These are phyloP conservation scores for Glyptemys insculpta DNA, from an alignment of 2,797 vertebrate genomes.

Conservation along the genomic window DNA sequence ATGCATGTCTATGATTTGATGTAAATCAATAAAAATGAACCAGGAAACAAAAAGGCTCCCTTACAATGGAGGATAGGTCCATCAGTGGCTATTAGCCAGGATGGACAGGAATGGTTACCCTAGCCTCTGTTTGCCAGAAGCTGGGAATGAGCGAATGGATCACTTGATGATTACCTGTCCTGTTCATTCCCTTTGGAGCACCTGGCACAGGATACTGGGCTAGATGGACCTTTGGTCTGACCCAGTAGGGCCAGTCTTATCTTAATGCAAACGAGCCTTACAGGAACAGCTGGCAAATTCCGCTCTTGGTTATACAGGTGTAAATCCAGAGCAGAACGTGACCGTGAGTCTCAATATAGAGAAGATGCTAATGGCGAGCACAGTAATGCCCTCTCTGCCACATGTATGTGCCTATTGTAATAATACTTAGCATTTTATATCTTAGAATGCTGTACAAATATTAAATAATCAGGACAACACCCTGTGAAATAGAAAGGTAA, in stretches of 20 bases:
- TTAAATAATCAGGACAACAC: neutral
- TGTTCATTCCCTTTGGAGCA: too few species aligned
- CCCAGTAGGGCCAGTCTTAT: too few species aligned
- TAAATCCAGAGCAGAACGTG: neutral
- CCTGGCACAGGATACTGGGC: too few species aligned
- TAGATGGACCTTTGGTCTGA: too few species aligned
- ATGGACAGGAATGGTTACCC: too few species aligned
- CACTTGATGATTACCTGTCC: too few species aligned
- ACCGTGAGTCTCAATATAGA: neutral
- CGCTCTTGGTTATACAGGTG: neutral
- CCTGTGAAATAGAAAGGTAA: neutral
- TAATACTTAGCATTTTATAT: neutral
- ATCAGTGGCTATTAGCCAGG: too few species aligned
- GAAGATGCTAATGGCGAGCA: neutral
- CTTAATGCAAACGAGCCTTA: neutral
- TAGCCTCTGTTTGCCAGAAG: too few species aligned
- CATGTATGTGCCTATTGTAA: neutral
- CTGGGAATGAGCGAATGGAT: too few species aligned
- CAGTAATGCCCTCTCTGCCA: neutral
- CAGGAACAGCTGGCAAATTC: neutral
- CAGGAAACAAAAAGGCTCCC: constrained; percentile 39
- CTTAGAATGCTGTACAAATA: neutral
- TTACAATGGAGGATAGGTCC: neutral
- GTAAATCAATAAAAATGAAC: constrained; percentile 15
- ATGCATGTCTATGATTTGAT: constrained; percentile 14